Evolutionary conservation across 2,113 vertebrate species (phyloP), one percentile per base, ranked within the genome.

Genomic region (Myodes glareolus): DNA sequence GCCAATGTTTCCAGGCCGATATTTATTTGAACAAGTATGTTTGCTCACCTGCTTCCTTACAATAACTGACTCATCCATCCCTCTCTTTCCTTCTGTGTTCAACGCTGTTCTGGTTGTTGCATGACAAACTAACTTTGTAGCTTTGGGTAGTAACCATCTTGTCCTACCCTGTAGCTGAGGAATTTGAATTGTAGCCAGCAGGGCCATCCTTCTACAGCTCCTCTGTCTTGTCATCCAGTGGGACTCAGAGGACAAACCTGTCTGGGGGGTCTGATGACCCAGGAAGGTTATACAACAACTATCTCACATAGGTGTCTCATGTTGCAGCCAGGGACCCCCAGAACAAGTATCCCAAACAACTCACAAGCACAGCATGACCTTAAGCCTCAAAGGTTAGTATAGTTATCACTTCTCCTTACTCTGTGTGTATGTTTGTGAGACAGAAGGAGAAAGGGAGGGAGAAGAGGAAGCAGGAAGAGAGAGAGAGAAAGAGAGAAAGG

Each of bases 11-110:
- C 33, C 67, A 84, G 76, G 61, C 87, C 65, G 86, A 3, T 65
- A 94, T 16, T 88, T 61, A 92, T 12, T 78, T 96, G 45, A 80
- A 86, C 27, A 80, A 93, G 89, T 70, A 70, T 76, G 36, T 75
- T 91, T n/a, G 85, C 50, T 61, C 91, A 36, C 3, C 78, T 77
- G 39, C 75, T 47, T 92, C 72, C n/a, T 94, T 88, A 75, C n/a
- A 47, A 23, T 55, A 39, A 47, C 61, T 65, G 29, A 77, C 63
- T 75, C 50, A 65, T 58, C 47, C 0, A 85, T 39, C 33, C 77
- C 31, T 88, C 23, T 52, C 36, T 19, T 80, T 72, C 68, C 65
- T 76, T 95, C 73, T 92, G 68, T 29, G 33, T 92, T 78, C 42
- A 77, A 11, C 36, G 91, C 77, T 78, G 55, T 50, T 45, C 63